Base-by-base conservation (phyloP, 2,113 vertebrate species). In the Centropus unirufus region DNA sequence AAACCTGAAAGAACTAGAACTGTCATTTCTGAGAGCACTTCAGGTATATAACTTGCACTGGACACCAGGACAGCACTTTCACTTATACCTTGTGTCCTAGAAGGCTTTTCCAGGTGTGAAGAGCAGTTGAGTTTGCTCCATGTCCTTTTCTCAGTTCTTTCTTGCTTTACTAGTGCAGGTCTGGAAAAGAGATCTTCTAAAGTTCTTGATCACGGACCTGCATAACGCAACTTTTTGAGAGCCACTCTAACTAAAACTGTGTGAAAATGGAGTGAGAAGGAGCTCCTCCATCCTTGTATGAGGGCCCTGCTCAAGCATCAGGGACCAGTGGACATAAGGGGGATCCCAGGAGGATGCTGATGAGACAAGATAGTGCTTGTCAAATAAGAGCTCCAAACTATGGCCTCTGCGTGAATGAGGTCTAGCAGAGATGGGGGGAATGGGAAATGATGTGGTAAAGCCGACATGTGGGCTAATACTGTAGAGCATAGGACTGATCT, bases 261-360 rank as follows among this genome's bases (percentile, higher is more conserved):
- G 18, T 62, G 68, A 89, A 72, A 58, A 4, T 34, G 13, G 23
- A 72, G 40, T 18, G 19, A 66, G 12, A 75, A 79, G 13, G 24
- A 70, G 12, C 3, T 49, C 15, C 20, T 82, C 26, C 44, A 46
- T 39, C 7, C 9, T 44, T 81, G 26, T 58, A 16, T 0, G 0
- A 66, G 32, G 51, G 8, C 23, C 20, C 18, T 73, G 11, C 15
- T 73, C 21, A 32, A 54, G 24, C 23, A 36, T 24, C 23, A 40
- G 49, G 17, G 23, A 54, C 17, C 1, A 1, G 19, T 30, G 22
- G 40, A 22, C 58, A 58, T 7, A 10, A 87, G 16, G 5, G 20
- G 15, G 6, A n/a, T 52, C 57, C 21, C 29, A 40, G 32, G 6
- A 52, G 10, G 20, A 20, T 54, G 18, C 17, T 75, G 22, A 7